Evolutionary conservation across 2,888 invertebrate genomes (phyloP).

Genomic region (Drosophila conformis): DNA sequence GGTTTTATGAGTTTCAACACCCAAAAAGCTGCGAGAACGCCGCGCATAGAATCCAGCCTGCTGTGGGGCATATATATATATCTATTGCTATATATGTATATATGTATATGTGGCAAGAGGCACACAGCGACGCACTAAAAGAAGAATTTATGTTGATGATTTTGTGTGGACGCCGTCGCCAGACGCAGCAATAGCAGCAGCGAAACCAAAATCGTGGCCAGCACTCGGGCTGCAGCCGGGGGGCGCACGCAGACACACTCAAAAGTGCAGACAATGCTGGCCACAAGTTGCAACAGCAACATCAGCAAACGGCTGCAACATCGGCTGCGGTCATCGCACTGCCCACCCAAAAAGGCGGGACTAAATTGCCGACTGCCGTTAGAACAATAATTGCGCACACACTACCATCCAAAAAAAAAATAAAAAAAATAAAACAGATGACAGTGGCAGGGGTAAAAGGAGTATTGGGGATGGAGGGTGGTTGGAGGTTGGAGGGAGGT

Average conservation of each 20-base stretch:
- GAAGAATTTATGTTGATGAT: slow-evolving; percentile 80
- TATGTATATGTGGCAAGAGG: not conserved
- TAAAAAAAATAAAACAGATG: not conserved
- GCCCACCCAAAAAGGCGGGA: slow-evolving; percentile 78
- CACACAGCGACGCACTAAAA: slow-evolving; percentile 66
- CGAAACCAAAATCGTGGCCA: slow-evolving; percentile 23
- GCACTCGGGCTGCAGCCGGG: slow-evolving; percentile 35
- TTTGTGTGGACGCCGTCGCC: slow-evolving; percentile 65
- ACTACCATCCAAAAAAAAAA: slow-evolving; percentile 36
- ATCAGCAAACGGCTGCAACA: slow-evolving; percentile 5
- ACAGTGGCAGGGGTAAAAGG: not conserved
- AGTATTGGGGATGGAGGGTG: not conserved
- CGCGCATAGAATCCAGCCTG: slow-evolving; percentile 3
- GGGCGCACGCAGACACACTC: slow-evolving; percentile 67
- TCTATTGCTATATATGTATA: not conserved
- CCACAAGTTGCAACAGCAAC: slow-evolving; percentile 40
- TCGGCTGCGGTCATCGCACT: slow-evolving; percentile 70
- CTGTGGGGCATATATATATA: not conserved
- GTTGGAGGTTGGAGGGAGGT: not conserved
- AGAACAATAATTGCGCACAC: slow-evolving; percentile 73
- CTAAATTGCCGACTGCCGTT: slow-evolving; percentile 72
- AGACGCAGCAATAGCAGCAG: slow-evolving; percentile 6
- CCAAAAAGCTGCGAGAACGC: slow-evolving; percentile 52
- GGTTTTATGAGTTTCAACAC: slow-evolving; percentile 77
- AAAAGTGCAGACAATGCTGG: slow-evolving; percentile 71